Base-by-base conservation (phyloP, 2,888 invertebrate species). In the Sarcophaga variegata region DNA sequence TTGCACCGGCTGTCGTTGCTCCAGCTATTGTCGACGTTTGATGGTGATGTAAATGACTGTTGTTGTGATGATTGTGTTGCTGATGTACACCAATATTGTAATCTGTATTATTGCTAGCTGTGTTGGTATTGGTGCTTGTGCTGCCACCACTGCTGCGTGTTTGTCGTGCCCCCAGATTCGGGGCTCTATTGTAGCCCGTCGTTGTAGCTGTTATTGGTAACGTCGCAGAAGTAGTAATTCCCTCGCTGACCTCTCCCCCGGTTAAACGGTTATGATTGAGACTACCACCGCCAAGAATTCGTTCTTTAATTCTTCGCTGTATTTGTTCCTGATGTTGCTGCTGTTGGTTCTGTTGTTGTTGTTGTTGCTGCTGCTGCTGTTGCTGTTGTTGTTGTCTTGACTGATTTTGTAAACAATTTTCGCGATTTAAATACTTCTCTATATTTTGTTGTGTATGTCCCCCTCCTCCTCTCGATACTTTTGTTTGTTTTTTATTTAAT, bases 131-230 rank as follows among this genome's bases (percentile, higher is more conserved):
- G 77, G 86, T 87, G 89, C 87, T 90, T 89, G 86, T 89, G 88
- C 90, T 90, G 89, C 89, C 90, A 90, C 91, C 90, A 90, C 90
- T 90, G 89, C 89, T 90, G 88, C 91, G 90, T 82, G 90, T 90
- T 89, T 91, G 90, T 88, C 92, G 92, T 90, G 93, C 92, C 92
- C 92, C 93, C 92, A 92, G 92, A 90, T 92, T 91, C 90, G 92
- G 90, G 91, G 92, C 91, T 90, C 91, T 91, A 87, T 91, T 92
- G 90, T 91, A 91, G 87, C 92, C 91, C 89, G 92, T 91, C 92
- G 92, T 91, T 90, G 91, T 91, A 90, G 90, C 88, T 91, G 90
- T 85, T 89, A 89, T 89, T 90, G 89, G 88, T 85, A 87, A 88
- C 72, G 89, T 72, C 79, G 77, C 84, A 79, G 78, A 82, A 78